Percentiles rank a stretch among this genome's conserved stretches.
Evolutionary conservation across 2,797 vertebrate species (phyloP).

Genomic region (Pitangus sulphuratus): DNA sequence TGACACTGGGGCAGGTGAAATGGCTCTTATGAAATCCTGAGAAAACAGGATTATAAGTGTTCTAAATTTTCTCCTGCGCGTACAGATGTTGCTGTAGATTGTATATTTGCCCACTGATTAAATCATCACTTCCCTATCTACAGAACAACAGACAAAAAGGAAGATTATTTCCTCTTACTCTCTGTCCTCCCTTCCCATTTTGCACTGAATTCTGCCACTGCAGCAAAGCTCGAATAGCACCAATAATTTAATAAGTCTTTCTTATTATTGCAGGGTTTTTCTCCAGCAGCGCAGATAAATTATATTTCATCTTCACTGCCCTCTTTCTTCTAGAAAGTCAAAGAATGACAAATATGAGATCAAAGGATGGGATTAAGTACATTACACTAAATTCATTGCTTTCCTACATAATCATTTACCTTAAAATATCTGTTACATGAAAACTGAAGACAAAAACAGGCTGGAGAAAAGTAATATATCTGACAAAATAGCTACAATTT

Average conservation of each 20-base stretch:
- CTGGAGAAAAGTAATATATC: background rate
- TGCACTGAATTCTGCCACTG: background rate
- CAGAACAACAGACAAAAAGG: background rate
- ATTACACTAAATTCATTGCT: background rate
- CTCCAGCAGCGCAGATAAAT: constrained; percentile 24
- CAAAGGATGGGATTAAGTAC: background rate
- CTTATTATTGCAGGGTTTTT: constrained; percentile 18
- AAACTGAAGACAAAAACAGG: background rate
- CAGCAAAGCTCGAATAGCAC: background rate
- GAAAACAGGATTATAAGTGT: background rate
- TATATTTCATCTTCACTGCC: background rate
- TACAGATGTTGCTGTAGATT: background rate
- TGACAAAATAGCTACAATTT: background rate
- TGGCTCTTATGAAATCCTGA: background rate
- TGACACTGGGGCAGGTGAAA: background rate
- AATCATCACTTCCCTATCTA: background rate
- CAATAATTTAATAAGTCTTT: constrained; percentile 23
- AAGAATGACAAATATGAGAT: background rate
- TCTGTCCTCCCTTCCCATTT: background rate
- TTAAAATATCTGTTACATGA: background rate
- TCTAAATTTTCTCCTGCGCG: background rate
- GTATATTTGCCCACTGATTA: background rate
- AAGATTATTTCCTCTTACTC: background rate
- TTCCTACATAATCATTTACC: background rate
- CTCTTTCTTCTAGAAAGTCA: background rate